Evolutionary conservation across 2,797 vertebrate species (phyloP), one percentile per base, ranked within the genome.

Genomic region (Ptychadena robeensis): DNA sequence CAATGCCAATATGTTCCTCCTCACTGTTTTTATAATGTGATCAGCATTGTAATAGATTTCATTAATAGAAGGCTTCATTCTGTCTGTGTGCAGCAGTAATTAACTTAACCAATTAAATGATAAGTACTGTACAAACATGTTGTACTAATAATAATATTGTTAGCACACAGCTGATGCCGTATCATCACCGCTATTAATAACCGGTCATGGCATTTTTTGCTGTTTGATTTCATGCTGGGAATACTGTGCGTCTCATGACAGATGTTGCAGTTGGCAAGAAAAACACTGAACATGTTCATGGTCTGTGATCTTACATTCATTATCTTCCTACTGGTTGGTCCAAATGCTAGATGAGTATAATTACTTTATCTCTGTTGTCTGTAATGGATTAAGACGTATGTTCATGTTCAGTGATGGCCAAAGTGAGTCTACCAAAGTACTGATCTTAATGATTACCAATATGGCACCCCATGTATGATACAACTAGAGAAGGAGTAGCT

Each of bases 1-100:
- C 28, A 57, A 44, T 64, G 30, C 38, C 44, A 53, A 38, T 22
- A 73, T 71, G 78, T 80, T 70, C 37, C 74, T 63, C n/a, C 76
- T 38, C 32, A 38, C 44, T 38, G n/a, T 31, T 69, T 79, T 31
- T 12, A 37, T 40, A 71, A 80, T 31, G 57, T 71, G 40, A 70
- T 79, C 66, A 71, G 53, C 66, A 25, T 40, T 68, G 14, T 79
- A 79, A 59, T 63, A 3, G 25, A 80, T 37, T 28, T 44, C 9
- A 31, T 57, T 67, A 78, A 32, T 57, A 57, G 59, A 12, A 28
- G 40, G 34, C 31, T 64, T 37, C 48, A 61, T 34, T 73, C 34
- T 66, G 61, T 14, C 48, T 37, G 38, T 80, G 66, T 64, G 34
- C 67, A 71, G 27, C 40, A n/a, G 27, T 68, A 63, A 71, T 80